Base-by-base conservation (phyloP, 1,140 invertebrate species). In the Diploscapter pachys region DNA sequence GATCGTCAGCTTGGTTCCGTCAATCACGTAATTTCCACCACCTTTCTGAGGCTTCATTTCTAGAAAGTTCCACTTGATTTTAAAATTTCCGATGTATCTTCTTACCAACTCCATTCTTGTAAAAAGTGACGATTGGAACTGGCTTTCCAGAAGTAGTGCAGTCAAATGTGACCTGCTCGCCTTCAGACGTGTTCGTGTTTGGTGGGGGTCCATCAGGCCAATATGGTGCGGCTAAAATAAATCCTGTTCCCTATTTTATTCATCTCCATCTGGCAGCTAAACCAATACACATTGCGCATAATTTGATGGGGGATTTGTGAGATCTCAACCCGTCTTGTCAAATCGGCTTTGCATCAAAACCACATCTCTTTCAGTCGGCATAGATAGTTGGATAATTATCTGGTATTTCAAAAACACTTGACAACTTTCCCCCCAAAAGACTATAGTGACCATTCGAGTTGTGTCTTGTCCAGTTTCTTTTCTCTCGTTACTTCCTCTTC, bases 121-220 rank as follows among this genome's bases (percentile, higher is more conserved):
- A 96, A 95, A 96, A 99, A 80, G 93, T 91, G 67, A 97, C 94
- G 78, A 91, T 89, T 0, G 96, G 96, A 72, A 91, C 89, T 0
- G 96, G 96, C 3, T 91, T 90, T 77, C 95, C 96, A 11, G 89
- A 90, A 0, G 96, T 95, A 75, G 91, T 90, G 87, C 96, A 99
- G 68, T 89, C 88, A 82, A 99, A 96, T 76, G 90, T 89, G 0
- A 93, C 92, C 5, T 90, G 92, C 86, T 98, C 96, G 64, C 92
- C 94, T 88, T 97, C 94, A 51, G 95, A 94, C 3, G 92, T 92
- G 82, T 93, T 94, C 66, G 92, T 89, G 79, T 94, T 91, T 84
- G 94, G 90, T 1, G 95, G 96, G 84, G 96, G 93, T 50, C 90
- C 78, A 48, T 82, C 89, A 8, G 91, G 93, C 89, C 98, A 99